Base-by-base conservation (phyloP, 2,113 vertebrate species). In the Pygoscelis antarcticus region DNA sequence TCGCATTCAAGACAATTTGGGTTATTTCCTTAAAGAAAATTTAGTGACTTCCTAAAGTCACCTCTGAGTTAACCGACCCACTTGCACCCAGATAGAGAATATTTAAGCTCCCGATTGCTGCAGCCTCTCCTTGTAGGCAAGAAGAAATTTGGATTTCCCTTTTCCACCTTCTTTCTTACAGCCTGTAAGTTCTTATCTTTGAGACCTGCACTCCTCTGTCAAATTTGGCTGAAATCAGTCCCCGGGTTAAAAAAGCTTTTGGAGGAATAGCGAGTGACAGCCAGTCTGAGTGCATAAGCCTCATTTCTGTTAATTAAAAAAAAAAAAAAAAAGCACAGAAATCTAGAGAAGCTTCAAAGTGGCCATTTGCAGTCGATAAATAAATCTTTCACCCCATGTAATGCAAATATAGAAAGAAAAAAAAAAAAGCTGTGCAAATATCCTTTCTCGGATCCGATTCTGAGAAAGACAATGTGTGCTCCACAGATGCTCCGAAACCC, bases 1-100 rank as follows among this genome's bases (percentile, higher is more conserved):
- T 44, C 3, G 2, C 2, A 3, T 16, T 80, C 62, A 76, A 57
- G 75, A 54, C 2, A 0, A 68, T 65, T 19, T 51, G 34, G 7
- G 21, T 68, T 58, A 58, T 40, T 72, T 86, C 44, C 49, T 57
- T 64, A 34, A 40, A 57, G 29, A 74, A 80, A 81, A 30, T 26
- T 2, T 7, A 68, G 8, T 30, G 20, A 90, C 42, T 77, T 83
- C 36, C 51, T 70, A 23, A 72, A n/a, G 52, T 9, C n/a, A 42
- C 4, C n/a, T 46, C 52, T 14, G 34, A 54, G 30, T 52, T 66
- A 87, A 66, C 16, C 0, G 0, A 62, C 52, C 52, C 4, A 2
- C 66, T 42, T 46, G 11, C 15, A 86, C 7, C 49, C 66, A 64
- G 57, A 71, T 11, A 75, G 32, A 9, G 23, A 27, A 72, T 25